Base-by-base conservation (phyloP, 1,140 invertebrate genomes). In the Trypoxylus dichotomus region DNA sequence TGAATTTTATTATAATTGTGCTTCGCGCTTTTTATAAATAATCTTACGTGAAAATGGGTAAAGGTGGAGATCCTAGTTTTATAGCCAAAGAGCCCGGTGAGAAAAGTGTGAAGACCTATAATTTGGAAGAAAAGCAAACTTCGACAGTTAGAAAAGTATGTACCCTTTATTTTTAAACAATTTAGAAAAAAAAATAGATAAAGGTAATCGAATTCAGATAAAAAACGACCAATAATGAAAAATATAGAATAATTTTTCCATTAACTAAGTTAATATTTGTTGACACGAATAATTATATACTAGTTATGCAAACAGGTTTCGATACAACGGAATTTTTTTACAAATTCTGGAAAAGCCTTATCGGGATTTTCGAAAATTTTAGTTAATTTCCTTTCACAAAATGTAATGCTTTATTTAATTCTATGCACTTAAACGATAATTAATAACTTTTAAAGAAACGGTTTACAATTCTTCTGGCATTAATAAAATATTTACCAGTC, bases 21-120 rank as follows among this genome's bases (percentile, higher is more conserved):
- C 7, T 54, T 54, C 3, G 19, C 15, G 47, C 2, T 8, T 21
- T 54, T 54, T 54, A 47, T n/a, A 2, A 54, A 54, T 24, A 68
- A 68, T 27, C 27, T 68, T 29, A 2, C 0, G 0, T 2, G 19
- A 29, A 68, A 68, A 68, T 68, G 60, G 60, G 60, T 29, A 68
- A 68, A 68, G 60, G 60, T 24, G 60, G 60, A 27, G 27, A 68
- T 68, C 60, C 60, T 68, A 68, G 1, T 24, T 68, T 68, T 15
- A 24, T 68, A 13, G 1, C 24, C 11, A 24, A 24, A 29, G 60
- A 68, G 24, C 2, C 21, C 3, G 21, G 24, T 10, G 60, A 68
- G 21, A 68, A 68, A 13, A 68, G 21, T 68, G 27, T 11, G 10
- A 29, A 25, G 10, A 24, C 27, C 2, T 68, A 68, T 15, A 68